Base-by-base conservation (phyloP, 2,113 vertebrate genomes). In the Vulpes vulpes region DNA sequence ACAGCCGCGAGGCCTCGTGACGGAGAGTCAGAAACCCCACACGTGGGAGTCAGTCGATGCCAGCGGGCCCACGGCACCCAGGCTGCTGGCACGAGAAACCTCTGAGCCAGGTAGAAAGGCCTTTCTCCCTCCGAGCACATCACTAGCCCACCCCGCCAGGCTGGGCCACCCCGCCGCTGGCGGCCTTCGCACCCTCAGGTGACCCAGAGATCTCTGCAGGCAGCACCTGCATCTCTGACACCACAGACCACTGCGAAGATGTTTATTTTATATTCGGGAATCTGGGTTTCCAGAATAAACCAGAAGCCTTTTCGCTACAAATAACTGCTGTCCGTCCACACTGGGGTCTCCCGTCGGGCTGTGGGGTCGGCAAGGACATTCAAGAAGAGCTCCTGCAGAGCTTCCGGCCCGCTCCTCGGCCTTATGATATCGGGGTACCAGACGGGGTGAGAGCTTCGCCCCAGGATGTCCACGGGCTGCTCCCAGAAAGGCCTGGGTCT, bases 171-270 rank as follows among this genome's bases (percentile, higher is more conserved):
- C 8, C 35, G 2, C 59, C 4, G 11, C 76, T 11, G 1, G 62
- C 0, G 0, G 3, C 81, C 27, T 11, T 27, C 59, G 43, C 43
- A 43, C 43, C 43, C 73, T n/a, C 2, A 2, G 12, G 0, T 1
- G 3, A 25, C 1, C 3, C 5, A 17, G 53, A 25, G 7, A 2
- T 2, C 55, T 4, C 0, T 1, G 32, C 15, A 12, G 67, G 2
- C 3, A 0, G n/a, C 2, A 0, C 8, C 65, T 91, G 30, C 49
- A 8, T 10, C 14, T 38, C 59, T 5, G 22, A 22, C 25, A 5
- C 27, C 59, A 2, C 0, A 11, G 30, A 53, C 35, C 4, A 5
- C 8, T 0, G 32, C 43, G 64, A 60, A 51, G 27, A 2, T 5
- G 30, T 19, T 38, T 8, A 4, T 27, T 62, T 73, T 2, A 1